A percentile compares a stretch with the other conserved stretches of the same genome.
Conservation (phyloP, 2,113 vertebrate species). For the Shinisaurus crocodilurus region DNA sequence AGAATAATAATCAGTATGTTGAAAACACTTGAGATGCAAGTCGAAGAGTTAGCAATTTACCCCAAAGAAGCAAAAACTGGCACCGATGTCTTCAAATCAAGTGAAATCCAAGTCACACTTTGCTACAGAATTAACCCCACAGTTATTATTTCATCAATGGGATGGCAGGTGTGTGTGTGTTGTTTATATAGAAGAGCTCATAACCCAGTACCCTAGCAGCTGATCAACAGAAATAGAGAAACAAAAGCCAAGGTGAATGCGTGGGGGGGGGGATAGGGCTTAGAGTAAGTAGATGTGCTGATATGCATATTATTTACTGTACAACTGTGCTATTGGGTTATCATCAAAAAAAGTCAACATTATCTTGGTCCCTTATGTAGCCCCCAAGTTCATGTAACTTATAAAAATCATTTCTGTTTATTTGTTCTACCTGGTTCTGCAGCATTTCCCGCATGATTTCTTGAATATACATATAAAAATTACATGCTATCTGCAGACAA, state of each 20-base stretch:
- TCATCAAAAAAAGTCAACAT: not conserved
- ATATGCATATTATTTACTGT: not conserved
- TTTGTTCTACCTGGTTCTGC: not conserved
- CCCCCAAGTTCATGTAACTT: not conserved
- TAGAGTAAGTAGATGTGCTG: not conserved
- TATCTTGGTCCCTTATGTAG: not conserved
- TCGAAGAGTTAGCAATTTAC: not conserved
- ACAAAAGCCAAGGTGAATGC: not conserved
- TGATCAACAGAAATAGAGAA: not conserved
- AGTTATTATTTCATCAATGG: not conserved
- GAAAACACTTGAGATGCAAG: constrained; percentile 7
- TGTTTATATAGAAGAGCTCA: not conserved
- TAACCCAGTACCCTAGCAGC: not conserved
- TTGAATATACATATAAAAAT: not conserved
- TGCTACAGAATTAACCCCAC: not conserved
- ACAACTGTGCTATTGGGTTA: not conserved
- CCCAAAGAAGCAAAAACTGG: not conserved
- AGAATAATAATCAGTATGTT: constrained; percentile 14
- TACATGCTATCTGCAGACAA: not conserved
- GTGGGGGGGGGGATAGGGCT: not conserved
- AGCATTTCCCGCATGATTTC: not conserved
- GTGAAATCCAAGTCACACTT: not conserved
- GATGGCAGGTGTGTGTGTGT: not conserved
- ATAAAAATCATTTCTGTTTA: not conserved
- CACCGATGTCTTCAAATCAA: not conserved